phyloP scores from a whole-genome alignment of 2,113 vertebrate species.

The Crotalus tigris region DNA sequence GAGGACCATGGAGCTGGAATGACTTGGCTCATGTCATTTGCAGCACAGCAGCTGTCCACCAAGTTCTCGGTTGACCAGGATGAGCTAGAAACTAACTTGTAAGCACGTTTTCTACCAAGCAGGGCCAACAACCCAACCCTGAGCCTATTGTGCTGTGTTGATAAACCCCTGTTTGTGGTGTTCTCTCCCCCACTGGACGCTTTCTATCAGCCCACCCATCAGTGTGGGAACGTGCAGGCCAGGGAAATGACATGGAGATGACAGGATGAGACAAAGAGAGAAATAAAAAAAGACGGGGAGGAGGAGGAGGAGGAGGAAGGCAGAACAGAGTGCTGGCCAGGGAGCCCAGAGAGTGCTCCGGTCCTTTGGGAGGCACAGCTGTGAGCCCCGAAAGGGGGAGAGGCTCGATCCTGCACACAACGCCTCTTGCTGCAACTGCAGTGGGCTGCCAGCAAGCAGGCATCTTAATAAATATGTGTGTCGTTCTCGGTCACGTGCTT shows the following conservation, averaged over 20 bases:
- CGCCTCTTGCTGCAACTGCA: background rate
- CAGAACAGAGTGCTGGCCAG: background rate
- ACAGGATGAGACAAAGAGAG: background rate
- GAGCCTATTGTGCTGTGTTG: background rate
- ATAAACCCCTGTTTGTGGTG: background rate
- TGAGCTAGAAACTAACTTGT: background rate
- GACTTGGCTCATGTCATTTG: background rate
- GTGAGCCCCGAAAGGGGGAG: background rate
- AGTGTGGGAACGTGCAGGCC: background rate
- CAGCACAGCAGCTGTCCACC: background rate
- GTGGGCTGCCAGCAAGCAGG: background rate
- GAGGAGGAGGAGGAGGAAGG: background rate
- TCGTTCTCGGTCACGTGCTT: background rate
- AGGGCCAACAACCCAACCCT: background rate
- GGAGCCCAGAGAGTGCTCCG: background rate
- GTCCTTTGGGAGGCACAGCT: background rate
- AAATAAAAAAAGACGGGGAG: background rate
- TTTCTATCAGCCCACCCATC: background rate
- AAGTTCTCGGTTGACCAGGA: background rate
- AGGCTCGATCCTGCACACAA: background rate
- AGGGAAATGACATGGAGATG: background rate
- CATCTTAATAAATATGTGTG: constrained; percentile 1
- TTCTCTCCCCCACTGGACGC: background rate
- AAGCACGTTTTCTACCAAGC: background rate
- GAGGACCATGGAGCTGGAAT: background rate